phyloP scores from a whole-genome alignment of 2,797 vertebrate species.

The Anniella stebbinsi region DNA sequence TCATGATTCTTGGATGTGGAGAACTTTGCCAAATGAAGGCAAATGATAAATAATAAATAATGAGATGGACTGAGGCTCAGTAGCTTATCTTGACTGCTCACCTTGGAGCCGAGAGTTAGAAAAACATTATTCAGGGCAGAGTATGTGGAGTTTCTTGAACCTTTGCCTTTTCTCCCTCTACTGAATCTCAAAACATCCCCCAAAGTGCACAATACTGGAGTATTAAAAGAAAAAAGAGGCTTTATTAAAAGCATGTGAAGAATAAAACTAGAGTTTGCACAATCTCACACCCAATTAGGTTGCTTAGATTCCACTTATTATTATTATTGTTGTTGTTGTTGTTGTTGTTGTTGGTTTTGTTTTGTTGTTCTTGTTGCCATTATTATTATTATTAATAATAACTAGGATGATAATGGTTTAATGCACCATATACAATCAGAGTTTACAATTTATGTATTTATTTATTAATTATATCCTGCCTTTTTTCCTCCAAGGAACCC shows the following conservation, averaged over 20 bases:
- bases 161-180: conserved; percentile 26
- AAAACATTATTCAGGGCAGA: conserved; percentile 19
- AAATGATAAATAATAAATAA: conserved; percentile 59
- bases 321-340: no score
- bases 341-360: no score
- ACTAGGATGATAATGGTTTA: no score
- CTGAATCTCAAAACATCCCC: conserved; percentile 37
- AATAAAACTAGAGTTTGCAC: background rate
- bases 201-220: conserved; percentile 6
- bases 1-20: conserved; percentile 70
- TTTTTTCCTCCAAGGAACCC: no score
- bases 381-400: background rate
- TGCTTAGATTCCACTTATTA: background rate
- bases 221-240: background rate
- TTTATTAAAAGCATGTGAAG: background rate
- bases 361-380: no score
- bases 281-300: background rate
- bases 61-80: conserved; percentile 47
- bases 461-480: no score
- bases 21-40: conserved; percentile 67
- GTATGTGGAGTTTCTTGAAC: conserved; percentile 40
- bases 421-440: background rate
- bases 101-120: conserved; percentile 55
- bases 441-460: no score
- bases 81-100: conserved; percentile 65